Percentiles rank a stretch among this genome's conserved stretches.
phyloP scores from a whole-genome alignment of 2,797 vertebrate genomes.

The Hylomyscus alleni region DNA sequence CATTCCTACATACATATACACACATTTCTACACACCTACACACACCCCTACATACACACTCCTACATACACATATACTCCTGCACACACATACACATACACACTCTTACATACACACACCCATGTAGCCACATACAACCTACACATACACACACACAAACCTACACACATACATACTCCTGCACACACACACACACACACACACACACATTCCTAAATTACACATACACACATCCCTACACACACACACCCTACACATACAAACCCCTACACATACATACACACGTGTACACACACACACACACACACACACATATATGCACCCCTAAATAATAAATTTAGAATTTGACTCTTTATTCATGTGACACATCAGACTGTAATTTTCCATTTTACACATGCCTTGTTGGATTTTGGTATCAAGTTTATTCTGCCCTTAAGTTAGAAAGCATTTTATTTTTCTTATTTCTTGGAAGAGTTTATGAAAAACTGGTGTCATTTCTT shows the following conservation, averaged over 20 bases:
- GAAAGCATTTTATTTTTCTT: constrained; percentile 45
- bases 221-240: not conserved
- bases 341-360: not conserved
- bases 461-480: not conserved
- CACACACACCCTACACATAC: not conserved
- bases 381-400: constrained; percentile 27
- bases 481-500: constrained; percentile 9
- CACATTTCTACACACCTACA: not conserved
- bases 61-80: too few relatives aligned
- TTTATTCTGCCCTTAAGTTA: not conserved
- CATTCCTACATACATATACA: not conserved
- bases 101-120: too few relatives aligned
- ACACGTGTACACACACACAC: not conserved
- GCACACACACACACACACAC: not conserved
- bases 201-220: not conserved
- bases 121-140: too few relatives aligned
- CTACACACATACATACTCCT: too few relatives aligned
- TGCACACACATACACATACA: too few relatives aligned
- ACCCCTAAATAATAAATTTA: not conserved
- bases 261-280: not conserved
- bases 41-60: not conserved
- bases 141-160: too few relatives aligned
- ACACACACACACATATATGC: not conserved
- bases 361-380: not conserved
- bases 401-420: not conserved